Evolutionary conservation across 2,113 vertebrate genomes (phyloP).

Genomic region (Lepidothrix coronata): DNA sequence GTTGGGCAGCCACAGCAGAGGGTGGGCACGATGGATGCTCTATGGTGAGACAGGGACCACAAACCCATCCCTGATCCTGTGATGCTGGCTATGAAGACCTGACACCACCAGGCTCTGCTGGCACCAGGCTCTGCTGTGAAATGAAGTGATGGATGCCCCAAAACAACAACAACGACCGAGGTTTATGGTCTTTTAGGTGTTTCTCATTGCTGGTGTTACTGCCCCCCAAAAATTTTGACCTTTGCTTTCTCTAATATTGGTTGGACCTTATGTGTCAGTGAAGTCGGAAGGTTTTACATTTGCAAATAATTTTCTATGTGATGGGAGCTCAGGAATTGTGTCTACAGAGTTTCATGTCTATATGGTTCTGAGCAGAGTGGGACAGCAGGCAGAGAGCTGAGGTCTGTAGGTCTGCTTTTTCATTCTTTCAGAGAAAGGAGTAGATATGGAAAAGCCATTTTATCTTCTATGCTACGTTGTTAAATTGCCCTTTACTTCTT

Average conservation of each 20-base stretch:
- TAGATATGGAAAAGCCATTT: slow-evolving; percentile 14
- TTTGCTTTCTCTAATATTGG: not conserved
- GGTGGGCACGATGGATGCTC: accelerated
- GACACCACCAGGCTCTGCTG: not conserved
- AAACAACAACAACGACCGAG: not conserved
- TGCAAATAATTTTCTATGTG: not conserved
- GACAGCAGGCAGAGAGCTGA: not conserved
- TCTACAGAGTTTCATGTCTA: accelerated
- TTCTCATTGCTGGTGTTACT: not conserved
- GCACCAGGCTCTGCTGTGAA: not conserved
- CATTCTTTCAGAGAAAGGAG: not conserved
- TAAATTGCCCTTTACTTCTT: not conserved
- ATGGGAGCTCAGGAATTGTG: accelerated
- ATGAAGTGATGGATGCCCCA: not conserved
- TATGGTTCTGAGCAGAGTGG: not conserved
- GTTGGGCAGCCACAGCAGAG: not conserved
- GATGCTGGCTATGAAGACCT: not conserved
- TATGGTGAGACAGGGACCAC: not conserved
- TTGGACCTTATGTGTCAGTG: not conserved
- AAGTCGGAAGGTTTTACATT: not conserved
- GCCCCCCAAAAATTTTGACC: not conserved
- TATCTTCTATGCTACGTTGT: accelerated
- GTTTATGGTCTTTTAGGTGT: not conserved
- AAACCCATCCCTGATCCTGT: not conserved
- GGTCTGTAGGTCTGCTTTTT: not conserved